Conservation (phyloP, 2,797 vertebrate species). For the Percopsis omiscomaycus region DNA sequence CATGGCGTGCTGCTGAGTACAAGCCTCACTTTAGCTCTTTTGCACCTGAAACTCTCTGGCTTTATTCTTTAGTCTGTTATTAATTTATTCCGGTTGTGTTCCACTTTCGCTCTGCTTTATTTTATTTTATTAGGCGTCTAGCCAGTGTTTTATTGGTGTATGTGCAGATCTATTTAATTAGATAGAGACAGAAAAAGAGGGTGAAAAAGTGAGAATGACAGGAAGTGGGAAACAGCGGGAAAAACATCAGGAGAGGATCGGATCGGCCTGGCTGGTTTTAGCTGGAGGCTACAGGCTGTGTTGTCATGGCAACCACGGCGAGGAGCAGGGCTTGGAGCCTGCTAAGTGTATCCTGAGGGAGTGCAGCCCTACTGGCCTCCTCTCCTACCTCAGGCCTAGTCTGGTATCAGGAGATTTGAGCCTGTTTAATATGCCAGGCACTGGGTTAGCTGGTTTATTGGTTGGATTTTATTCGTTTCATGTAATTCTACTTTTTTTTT, state of each 20-base stretch:
- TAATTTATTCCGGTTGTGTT: constrained; percentile 49
- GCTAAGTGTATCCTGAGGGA: constrained; percentile 61
- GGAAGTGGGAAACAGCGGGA: constrained; percentile 16
- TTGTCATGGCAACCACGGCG: constrained; percentile 79
- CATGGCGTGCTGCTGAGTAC: no score
- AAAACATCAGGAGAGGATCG: constrained; percentile 33
- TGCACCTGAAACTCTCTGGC: constrained; percentile 29
- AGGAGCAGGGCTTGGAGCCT: constrained; percentile 46
- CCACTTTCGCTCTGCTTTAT: constrained; percentile 50
- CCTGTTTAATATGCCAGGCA: constrained; percentile 11
- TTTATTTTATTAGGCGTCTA: neutral
- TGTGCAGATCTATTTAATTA: neutral
- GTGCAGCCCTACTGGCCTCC: constrained; percentile 49
- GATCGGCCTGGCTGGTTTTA: constrained; percentile 56
- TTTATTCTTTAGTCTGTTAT: constrained; percentile 28
- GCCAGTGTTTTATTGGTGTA: neutral
- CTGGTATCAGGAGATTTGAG: constrained; percentile 38
- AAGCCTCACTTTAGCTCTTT: constrained; percentile 6
- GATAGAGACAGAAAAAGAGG: constrained; percentile 43
- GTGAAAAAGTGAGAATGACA: constrained; percentile 43
- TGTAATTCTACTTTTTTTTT: no score
- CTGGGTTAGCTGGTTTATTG: constrained; percentile 6
- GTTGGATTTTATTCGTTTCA: constrained; percentile 15
- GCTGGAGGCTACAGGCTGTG: constrained; percentile 69
- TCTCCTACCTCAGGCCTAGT: constrained; percentile 54